Evolutionary conservation across 2,797 vertebrate species (phyloP).

Genomic region (Nasua narica): DNA sequence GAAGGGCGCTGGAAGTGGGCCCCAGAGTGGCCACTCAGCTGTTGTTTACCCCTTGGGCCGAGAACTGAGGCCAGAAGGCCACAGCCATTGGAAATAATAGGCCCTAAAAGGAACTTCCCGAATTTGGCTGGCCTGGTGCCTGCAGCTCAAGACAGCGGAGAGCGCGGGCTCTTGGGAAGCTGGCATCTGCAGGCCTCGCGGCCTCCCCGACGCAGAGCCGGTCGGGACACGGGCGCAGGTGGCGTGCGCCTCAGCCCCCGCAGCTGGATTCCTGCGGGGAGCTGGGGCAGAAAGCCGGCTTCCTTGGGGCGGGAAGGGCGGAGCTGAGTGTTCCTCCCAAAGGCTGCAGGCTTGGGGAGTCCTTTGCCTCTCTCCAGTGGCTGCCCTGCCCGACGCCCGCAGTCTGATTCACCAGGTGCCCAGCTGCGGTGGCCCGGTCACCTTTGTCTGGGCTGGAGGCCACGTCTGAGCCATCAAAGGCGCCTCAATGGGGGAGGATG

Average conservation of each 20-base stretch:
- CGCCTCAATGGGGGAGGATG: conserved; percentile 47
- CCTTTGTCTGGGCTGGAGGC: conserved; percentile 60
- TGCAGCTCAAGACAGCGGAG: not conserved
- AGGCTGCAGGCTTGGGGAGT: not conserved
- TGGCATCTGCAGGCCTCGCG: not conserved
- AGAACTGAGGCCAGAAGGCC: conserved; percentile 18
- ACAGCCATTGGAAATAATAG: conserved; percentile 36
- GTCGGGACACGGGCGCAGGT: not conserved
- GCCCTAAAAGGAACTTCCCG: conserved; percentile 30
- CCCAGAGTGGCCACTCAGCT: not conserved
- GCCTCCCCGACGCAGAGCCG: not conserved
- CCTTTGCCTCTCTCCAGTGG: not conserved
- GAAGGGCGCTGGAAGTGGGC: not conserved
- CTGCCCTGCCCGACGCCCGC: not conserved
- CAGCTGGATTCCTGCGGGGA: conserved; percentile 29
- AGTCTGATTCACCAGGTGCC: conserved; percentile 42
- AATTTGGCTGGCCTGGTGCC: not conserved
- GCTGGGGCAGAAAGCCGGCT: conserved; percentile 10
- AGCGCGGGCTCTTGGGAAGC: not conserved
- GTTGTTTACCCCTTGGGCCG: conserved; percentile 23
- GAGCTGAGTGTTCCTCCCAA: not conserved
- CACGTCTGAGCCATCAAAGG: conserved; percentile 65
- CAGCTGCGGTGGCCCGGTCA: not conserved
- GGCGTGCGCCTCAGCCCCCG: rapidly evolving
- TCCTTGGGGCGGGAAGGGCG: not conserved